Evolutionary conservation across 2,797 vertebrate genomes (phyloP).

Genomic region (Halcyon badia): DNA sequence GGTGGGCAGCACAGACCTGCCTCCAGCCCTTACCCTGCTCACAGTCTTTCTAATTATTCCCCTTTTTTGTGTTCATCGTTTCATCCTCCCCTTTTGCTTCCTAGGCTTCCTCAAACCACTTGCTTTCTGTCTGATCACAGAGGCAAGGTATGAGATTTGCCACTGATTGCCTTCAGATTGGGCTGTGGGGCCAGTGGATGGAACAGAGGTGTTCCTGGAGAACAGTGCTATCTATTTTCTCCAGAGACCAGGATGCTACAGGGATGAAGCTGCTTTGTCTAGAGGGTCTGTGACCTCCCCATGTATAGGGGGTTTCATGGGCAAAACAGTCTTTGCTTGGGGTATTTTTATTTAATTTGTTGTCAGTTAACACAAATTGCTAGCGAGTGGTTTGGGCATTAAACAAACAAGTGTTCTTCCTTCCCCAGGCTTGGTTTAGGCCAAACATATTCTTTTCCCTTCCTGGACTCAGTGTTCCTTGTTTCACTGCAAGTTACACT

Average conservation of each 20-base stretch:
- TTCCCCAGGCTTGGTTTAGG: neutral
- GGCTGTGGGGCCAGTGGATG: neutral
- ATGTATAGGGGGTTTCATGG: neutral
- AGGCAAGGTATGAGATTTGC: neutral
- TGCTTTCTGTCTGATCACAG: neutral
- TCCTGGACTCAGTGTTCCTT: neutral
- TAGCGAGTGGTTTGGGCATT: neutral
- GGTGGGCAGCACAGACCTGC: accelerated
- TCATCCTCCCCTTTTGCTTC: neutral
- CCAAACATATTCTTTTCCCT: neutral
- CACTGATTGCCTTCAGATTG: accelerated
- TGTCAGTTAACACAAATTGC: neutral
- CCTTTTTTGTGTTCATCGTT: neutral
- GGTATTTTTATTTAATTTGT: neutral
- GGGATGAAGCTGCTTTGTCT: neutral
- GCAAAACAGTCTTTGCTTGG: neutral
- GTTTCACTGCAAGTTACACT: neutral
- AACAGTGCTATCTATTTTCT: neutral
- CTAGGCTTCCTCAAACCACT: neutral
- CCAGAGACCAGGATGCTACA: neutral
- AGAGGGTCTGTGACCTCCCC: neutral
- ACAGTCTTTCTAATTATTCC: neutral
- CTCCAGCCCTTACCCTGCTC: neutral
- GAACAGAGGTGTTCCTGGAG: neutral
- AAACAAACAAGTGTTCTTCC: neutral